These are phyloP conservation scores for Temnothorax longispinosus DNA, from an alignment of 1,140 invertebrate genomes.

Conservation along the genomic window DNA sequence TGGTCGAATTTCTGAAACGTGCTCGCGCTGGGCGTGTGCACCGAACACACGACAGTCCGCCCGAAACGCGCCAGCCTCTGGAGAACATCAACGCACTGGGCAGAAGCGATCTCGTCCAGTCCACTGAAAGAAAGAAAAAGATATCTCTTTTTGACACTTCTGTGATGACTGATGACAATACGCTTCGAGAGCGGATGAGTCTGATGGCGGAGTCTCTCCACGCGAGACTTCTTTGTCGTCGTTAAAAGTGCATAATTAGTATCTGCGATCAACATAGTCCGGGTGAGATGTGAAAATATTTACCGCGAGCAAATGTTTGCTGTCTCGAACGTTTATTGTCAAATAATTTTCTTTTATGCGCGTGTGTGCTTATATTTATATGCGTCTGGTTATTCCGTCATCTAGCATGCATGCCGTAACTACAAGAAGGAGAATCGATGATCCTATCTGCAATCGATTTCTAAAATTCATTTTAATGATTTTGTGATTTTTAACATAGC, in stretches of 20 bases:
- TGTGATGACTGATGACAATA: neutral
- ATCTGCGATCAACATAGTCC: neutral
- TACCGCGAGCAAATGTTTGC: neutral
- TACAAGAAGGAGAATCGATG: neutral
- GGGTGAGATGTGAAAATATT: neutral
- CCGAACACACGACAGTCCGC: conserved; percentile 95
- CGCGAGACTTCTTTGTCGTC: too few relatives aligned
- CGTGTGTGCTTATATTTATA: neutral
- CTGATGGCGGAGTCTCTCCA: neutral
- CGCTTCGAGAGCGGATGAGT: too few relatives aligned
- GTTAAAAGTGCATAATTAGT: neutral
- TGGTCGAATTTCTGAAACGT: conserved; percentile 92
- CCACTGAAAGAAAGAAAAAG: conserved; percentile 85
- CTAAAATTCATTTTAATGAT: neutral
- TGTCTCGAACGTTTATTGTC: neutral
- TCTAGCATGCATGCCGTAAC: neutral
- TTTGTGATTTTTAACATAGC: neutral
- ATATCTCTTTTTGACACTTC: neutral
- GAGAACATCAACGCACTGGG: conserved; percentile 91
- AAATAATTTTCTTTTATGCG: neutral
- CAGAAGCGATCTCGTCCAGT: conserved; percentile 91
- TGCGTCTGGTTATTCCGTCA: neutral
- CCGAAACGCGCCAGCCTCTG: conserved; percentile 92
- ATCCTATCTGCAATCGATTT: neutral
- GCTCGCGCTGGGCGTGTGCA: conserved; percentile 95